A percentile compares a stretch with the other conserved stretches of the same genome.
phyloP scores from a whole-genome alignment of 2,888 invertebrate species.

The Barypeithes pellucidus region DNA sequence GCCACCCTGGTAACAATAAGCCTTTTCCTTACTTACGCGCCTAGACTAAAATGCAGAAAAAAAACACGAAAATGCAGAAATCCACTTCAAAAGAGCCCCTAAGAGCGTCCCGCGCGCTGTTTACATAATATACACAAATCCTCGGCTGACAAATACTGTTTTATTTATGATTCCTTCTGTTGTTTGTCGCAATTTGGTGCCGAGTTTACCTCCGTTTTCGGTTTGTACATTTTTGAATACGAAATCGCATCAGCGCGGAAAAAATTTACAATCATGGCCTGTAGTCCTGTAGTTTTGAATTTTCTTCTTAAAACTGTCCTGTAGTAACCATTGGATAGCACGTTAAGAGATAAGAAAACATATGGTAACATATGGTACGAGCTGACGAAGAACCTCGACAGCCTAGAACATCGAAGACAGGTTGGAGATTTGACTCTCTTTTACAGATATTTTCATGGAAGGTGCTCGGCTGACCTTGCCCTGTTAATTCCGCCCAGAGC shows the following conservation, averaged over 20 bases:
- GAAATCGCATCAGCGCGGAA: constrained; percentile 39
- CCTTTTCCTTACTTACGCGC: background rate
- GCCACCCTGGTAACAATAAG: background rate
- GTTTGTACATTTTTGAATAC: constrained; percentile 48
- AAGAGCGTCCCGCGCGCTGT: constrained; percentile 56
- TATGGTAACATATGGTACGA: too few relatives aligned
- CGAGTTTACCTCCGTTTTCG: constrained; percentile 49
- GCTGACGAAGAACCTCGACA: too few relatives aligned
- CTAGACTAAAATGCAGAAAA: constrained; percentile 9
- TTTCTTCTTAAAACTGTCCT: constrained; percentile 7
- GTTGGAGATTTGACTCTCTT: too few relatives aligned
- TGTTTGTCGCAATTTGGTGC: constrained; percentile 53
- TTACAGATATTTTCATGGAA: too few relatives aligned
- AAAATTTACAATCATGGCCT: constrained; percentile 33
- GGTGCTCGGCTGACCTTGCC: too few relatives aligned
- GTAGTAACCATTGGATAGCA: too few relatives aligned
- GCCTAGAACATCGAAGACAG: too few relatives aligned
- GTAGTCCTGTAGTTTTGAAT: constrained; percentile 19
- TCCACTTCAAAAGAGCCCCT: constrained; percentile 55
- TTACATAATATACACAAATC: constrained; percentile 61
- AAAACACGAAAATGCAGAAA: constrained; percentile 40
- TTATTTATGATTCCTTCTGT: constrained; percentile 61
- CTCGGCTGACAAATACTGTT: constrained; percentile 59
- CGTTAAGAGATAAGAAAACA: too few relatives aligned
- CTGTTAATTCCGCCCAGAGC: too few relatives aligned